Evolutionary conservation across 2,113 vertebrate genomes (phyloP), one percentile per base, ranked within the genome.

Genomic region (Pungitius pungitius): DNA sequence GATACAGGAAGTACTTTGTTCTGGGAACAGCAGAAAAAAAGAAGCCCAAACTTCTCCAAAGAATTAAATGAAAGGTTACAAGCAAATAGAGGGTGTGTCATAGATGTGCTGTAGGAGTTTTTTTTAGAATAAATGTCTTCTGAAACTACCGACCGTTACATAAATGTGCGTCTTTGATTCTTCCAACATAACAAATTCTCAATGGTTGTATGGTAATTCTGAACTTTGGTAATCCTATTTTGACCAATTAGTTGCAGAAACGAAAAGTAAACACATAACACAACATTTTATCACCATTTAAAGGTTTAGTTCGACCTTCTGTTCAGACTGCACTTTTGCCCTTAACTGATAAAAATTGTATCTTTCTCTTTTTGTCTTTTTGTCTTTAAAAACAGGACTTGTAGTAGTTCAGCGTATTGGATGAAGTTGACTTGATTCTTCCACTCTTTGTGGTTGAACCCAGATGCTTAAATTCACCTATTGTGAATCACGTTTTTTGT

Each of bases 1-100:
- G 67, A 90, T 89, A 90, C 76, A 89, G 90, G 89, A 92, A 91
- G 84, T 88, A 80, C 73, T 87, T 88, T 87, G 82, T 80, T 87
- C 86, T 85, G 59, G 76, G 63, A 74, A 79, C 61, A 24, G 76
- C 51, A 73, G 51, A 66, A 52, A 51, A 74, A 84, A 69, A 67
- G 37, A 78, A 88, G 72, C 22, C 10, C 9, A 39, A 33, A 83
- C 74, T 86, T 88, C 76, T 83, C 74, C 68, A 78, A 81, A 80
- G 77, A 78, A 80, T 67, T 2, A 69, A 86, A 85, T 77, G 58
- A 82, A 79, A 88, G 76, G 83, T 85, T 81, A 74, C 49, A 69
- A 69, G 67, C 47, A 51, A 82, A 67, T 63, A 59, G 40, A 62
- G 66, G 62, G 77, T 72, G 49, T 67, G 67, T 79, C 70, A 58